Evolutionary conservation across 1,140 invertebrate genomes (phyloP).

Genomic region (Cylas formicarius): DNA sequence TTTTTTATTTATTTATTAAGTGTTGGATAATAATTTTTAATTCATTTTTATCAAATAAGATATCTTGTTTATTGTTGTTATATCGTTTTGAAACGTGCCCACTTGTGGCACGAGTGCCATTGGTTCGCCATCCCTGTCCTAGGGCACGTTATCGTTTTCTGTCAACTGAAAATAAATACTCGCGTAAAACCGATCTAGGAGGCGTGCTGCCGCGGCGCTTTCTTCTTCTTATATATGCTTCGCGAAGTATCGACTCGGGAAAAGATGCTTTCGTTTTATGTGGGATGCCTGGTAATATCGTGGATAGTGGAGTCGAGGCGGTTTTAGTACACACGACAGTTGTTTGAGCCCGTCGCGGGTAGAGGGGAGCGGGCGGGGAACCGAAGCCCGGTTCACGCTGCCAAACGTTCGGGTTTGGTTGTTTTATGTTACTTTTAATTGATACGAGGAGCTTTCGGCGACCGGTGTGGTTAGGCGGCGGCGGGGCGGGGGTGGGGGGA

Average conservation of each 20-base stretch:
- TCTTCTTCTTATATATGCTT: too few relatives aligned
- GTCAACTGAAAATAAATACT: too few relatives aligned
- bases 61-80: too few relatives aligned
- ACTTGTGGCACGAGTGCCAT: too few relatives aligned
- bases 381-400: conserved; percentile 34
- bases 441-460: conserved; percentile 12
- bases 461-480: not conserved
- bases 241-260: conserved; percentile 37
- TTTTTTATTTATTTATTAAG: too few relatives aligned
- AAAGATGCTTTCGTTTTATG: conserved; percentile 34
- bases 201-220: too few relatives aligned
- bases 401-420: conserved; percentile 34
- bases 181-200: too few relatives aligned
- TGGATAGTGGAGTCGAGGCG: conserved; percentile 31
- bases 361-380: conserved; percentile 16
- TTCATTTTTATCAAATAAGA: too few relatives aligned
- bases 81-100: too few relatives aligned
- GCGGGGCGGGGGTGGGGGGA: not conserved
- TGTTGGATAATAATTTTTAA: too few relatives aligned
- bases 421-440: conserved; percentile 33
- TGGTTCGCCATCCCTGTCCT: too few relatives aligned
- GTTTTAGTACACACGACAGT: conserved; percentile 39
- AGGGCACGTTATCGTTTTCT: too few relatives aligned
- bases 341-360: conserved; percentile 34
- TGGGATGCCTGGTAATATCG: conserved; percentile 38